phyloP scores from a whole-genome alignment of 2,113 vertebrate species.

The Alethe diademata region DNA sequence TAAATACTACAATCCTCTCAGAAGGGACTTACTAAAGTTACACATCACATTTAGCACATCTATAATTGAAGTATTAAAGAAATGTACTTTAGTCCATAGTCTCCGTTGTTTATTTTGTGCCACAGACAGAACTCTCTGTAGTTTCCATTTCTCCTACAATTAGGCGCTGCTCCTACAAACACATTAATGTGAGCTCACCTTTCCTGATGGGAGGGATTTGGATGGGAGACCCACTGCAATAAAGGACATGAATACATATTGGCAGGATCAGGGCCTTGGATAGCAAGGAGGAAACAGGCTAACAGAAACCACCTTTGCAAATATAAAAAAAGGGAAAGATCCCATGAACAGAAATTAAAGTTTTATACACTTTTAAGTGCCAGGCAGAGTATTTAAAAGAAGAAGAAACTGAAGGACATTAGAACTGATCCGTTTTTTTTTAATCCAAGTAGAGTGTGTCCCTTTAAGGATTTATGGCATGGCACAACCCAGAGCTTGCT shows the following conservation, averaged over 20 bases:
- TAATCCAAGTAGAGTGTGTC: not conserved
- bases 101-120: not conserved
- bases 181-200: slow-evolving; percentile 26
- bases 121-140: not conserved
- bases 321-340: not conserved
- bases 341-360: not conserved
- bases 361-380: not conserved
- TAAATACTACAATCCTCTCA: not conserved
- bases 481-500: not conserved
- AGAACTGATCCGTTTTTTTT: not conserved
- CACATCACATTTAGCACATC: not conserved
- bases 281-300: not conserved
- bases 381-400: not conserved
- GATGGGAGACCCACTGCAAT: not conserved
- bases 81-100: not conserved
- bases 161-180: not conserved
- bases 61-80: not conserved
- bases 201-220: slow-evolving; percentile 16
- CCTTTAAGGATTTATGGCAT: not conserved
- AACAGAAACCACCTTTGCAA: slow-evolving; percentile 55
- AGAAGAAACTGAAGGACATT: not conserved
- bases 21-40: not conserved
- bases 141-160: slow-evolving; percentile 27
- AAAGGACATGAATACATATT: not conserved
- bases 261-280: slow-evolving; percentile 25